Percentiles rank a stretch among this genome's conserved stretches.
Conservation (phyloP, 2,888 invertebrate species). For the Lepidocyrtoides sp. region DNA sequence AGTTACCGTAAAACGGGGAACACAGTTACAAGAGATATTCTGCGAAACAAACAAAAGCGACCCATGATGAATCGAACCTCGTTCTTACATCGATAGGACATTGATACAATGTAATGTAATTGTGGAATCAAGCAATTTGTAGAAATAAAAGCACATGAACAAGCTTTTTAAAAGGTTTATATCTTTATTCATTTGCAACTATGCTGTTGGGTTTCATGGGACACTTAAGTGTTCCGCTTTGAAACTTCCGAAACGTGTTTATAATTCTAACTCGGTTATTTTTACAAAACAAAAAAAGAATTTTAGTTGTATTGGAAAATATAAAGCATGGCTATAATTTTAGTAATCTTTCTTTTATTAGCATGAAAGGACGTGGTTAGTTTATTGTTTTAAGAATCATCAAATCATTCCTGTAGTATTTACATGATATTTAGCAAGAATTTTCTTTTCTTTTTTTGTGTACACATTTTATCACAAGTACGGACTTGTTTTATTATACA, state of each 20-base stretch:
- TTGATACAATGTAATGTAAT: background rate
- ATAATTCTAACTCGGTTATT: no score
- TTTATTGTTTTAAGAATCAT: background rate
- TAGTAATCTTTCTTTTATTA: no score
- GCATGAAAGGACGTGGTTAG: no score
- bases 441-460: constrained; percentile 30
- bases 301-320: no score
- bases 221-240: no score
- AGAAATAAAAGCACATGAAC: no score
- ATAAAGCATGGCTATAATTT: no score
- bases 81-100: constrained; percentile 2
- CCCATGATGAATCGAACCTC: constrained; percentile 3
- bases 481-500: constrained; percentile 52
- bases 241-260: no score
- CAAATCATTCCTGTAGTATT: background rate
- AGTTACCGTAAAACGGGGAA: background rate
- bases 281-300: no score
- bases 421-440: constrained; percentile 27
- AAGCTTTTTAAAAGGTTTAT: no score
- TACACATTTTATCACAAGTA: constrained; percentile 60
- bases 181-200: no score
- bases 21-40: constrained; percentile 1
- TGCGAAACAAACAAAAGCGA: constrained; percentile 1
- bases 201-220: no score
- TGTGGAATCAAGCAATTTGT: background rate